Conservation (phyloP, 1,140 invertebrate genomes). For the Gryon sp. region DNA sequence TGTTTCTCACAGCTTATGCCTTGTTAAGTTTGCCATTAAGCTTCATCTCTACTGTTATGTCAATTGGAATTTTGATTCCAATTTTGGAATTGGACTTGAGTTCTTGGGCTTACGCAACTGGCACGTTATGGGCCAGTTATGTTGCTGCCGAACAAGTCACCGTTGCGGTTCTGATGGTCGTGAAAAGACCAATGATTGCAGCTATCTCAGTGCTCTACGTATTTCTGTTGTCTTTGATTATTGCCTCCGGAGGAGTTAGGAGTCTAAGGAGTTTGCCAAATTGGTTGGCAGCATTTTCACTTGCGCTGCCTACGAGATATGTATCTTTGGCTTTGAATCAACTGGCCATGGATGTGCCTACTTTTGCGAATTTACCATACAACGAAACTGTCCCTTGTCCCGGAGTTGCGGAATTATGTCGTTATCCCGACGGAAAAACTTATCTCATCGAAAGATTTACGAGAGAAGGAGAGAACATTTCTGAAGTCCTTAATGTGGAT, state of each 20-base stretch:
- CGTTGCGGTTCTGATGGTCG: constrained; percentile 88
- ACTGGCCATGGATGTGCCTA: constrained; percentile 68
- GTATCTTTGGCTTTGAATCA: constrained; percentile 73
- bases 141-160: constrained; percentile 91
- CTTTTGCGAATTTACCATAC: constrained; percentile 75
- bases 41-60: constrained; percentile 80
- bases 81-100: constrained; percentile 72
- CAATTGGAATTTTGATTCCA: constrained; percentile 73
- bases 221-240: constrained; percentile 85
- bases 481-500: constrained; percentile 84
- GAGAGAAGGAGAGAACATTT: constrained; percentile 83
- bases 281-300: constrained; percentile 71
- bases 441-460: constrained; percentile 88
- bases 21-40: constrained; percentile 90
- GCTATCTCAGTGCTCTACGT: constrained; percentile 88
- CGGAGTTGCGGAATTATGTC: constrained; percentile 81
- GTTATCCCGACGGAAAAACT: constrained; percentile 86
- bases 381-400: constrained; percentile 80
- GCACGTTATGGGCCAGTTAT: constrained; percentile 88
- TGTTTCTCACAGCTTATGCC: constrained; percentile 89
- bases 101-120: constrained; percentile 74
- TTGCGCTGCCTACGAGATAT: constrained; percentile 74
- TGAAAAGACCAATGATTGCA: constrained; percentile 88
- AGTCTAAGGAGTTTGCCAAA: constrained; percentile 81
- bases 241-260: constrained; percentile 88